These are phyloP conservation scores for Cyrtorhinus lividipennis DNA, from an alignment of 1,140 invertebrate genomes.

Conservation along the genomic window DNA sequence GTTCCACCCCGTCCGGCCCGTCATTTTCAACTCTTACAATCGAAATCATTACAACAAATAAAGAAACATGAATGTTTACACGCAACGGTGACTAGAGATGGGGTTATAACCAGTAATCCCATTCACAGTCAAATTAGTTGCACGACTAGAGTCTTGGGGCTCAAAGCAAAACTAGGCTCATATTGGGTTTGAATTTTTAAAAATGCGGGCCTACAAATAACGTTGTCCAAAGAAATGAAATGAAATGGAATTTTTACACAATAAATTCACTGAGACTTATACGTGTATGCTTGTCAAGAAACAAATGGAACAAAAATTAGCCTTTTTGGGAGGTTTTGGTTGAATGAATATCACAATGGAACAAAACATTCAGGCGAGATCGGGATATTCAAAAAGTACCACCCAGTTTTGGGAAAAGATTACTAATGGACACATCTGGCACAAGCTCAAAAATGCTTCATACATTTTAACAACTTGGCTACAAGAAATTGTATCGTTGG, in stretches of 20 bases:
- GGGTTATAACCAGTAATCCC: slow-evolving; percentile 4
- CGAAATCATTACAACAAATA: too few species aligned
- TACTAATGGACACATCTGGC: too few species aligned
- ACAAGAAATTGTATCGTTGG: too few species aligned
- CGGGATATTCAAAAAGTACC: too few species aligned
- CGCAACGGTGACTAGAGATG: not conserved
- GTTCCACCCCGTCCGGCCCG: not conserved
- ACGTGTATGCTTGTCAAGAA: too few species aligned
- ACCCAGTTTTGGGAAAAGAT: too few species aligned
- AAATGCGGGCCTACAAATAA: not conserved
- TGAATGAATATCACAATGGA: too few species aligned
- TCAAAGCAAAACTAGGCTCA: not conserved
- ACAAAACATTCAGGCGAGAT: too few species aligned
- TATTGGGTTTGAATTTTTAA: not conserved
- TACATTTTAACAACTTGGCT: too few species aligned
- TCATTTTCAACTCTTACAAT: not conserved
- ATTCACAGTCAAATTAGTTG: not conserved
- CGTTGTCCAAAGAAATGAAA: not conserved
- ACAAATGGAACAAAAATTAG: not conserved
- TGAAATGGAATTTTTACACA: too few species aligned
- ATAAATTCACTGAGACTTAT: too few species aligned
- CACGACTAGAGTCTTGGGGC: not conserved
- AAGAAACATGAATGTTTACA: not conserved
- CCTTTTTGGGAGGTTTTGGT: not conserved
- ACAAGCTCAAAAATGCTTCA: too few species aligned